Percentiles rank a stretch among this genome's conserved stretches.
Conservation (phyloP, 2,888 invertebrate genomes). For the Atherix ibis region DNA sequence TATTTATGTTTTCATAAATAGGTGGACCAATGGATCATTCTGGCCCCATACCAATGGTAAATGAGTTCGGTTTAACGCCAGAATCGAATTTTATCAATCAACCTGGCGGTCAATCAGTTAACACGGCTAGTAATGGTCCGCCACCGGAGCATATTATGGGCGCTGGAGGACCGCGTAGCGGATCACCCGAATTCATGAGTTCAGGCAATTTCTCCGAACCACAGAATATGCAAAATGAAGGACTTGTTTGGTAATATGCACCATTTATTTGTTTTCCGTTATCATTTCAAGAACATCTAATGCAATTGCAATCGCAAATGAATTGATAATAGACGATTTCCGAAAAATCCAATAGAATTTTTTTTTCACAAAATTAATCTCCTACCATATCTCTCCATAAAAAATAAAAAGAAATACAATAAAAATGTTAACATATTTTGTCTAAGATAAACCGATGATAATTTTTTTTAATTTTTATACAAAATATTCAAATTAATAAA, state of each 20-base stretch:
- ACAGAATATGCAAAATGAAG: slow-evolving; percentile 55
- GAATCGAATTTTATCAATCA: slow-evolving; percentile 42
- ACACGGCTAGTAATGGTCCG: slow-evolving; percentile 27
- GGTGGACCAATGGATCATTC: slow-evolving; percentile 58
- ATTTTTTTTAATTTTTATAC: too few species aligned
- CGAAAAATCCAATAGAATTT: too few species aligned
- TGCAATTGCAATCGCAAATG: background rate
- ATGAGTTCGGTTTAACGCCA: slow-evolving; percentile 57
- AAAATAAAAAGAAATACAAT: too few species aligned
- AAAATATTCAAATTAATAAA: too few species aligned
- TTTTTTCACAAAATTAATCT: too few species aligned
- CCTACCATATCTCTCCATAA: too few species aligned
- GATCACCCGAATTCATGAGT: slow-evolving; percentile 58
- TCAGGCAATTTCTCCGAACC: slow-evolving; percentile 47
- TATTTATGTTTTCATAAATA: slow-evolving; percentile 28
- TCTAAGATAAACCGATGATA: too few species aligned
- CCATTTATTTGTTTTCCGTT: background rate
- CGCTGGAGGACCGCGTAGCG: slow-evolving; percentile 46
- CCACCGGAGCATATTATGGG: slow-evolving; percentile 48
- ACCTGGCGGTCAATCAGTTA: slow-evolving; percentile 33
- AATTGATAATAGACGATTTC: too few species aligned
- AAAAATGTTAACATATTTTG: too few species aligned
- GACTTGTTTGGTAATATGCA: slow-evolving; percentile 50
- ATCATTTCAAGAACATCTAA: background rate
- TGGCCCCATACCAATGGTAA: slow-evolving; percentile 51